phyloP scores from a whole-genome alignment of 2,797 vertebrate species.

The Rhinella marina region DNA sequence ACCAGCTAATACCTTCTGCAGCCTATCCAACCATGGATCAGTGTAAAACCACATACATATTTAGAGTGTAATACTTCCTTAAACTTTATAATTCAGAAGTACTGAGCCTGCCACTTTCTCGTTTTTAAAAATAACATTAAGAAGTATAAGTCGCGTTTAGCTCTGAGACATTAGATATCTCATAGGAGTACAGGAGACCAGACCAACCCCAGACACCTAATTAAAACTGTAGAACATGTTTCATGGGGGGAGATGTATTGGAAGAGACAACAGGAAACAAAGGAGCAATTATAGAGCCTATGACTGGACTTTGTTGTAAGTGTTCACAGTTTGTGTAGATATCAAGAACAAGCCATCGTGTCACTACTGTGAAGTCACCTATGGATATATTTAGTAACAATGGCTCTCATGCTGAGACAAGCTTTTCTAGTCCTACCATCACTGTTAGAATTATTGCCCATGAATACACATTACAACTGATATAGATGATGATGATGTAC shows the following conservation, averaged over 20 bases:
- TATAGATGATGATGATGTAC: not conserved
- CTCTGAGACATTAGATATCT: constrained; percentile 8
- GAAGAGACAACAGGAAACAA: not conserved
- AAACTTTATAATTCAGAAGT: not conserved
- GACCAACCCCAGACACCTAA: constrained; percentile 24
- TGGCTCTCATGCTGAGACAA: not conserved
- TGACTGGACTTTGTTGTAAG: not conserved
- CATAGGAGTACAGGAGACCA: not conserved
- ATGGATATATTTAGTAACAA: not conserved
- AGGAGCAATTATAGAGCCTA: not conserved
- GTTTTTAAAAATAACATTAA: not conserved
- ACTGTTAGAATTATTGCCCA: not conserved
- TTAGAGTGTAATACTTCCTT: not conserved
- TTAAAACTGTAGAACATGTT: constrained; percentile 21
- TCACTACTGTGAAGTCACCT: not conserved
- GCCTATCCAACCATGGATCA: not conserved
- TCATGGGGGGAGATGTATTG: not conserved
- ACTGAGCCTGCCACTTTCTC: not conserved
- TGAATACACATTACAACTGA: not conserved
- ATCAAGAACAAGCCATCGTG: not conserved
- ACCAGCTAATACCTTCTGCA: not conserved
- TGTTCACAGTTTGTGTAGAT: not conserved
- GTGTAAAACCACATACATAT: not conserved
- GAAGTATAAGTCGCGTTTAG: not conserved
- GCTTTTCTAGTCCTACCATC: not conserved